Conservation (phyloP, 2,797 vertebrate genomes). For the Merluccius polli region DNA sequence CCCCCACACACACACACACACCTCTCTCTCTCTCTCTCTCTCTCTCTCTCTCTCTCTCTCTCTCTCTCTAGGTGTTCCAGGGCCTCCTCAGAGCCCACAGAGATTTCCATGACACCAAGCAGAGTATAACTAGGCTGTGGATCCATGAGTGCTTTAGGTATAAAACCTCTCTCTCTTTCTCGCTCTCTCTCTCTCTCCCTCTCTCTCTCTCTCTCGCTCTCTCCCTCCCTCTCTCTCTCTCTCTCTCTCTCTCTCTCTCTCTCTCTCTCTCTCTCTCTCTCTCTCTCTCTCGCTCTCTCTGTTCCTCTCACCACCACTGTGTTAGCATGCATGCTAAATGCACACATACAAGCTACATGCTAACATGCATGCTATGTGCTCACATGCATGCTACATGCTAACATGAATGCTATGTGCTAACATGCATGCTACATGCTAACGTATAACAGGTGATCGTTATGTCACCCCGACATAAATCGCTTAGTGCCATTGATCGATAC, state of each 20-base stretch:
- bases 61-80: slow-evolving; percentile 80
- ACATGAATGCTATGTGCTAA: too few relatives aligned
- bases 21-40: neutral
- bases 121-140: slow-evolving; percentile 75
- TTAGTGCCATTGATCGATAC: neutral
- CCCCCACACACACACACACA: neutral
- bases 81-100: slow-evolving; percentile 82
- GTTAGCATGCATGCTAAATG: too few relatives aligned
- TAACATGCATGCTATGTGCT: neutral
- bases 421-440: neutral
- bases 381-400: neutral
- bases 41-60: neutral
- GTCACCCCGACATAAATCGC: neutral
- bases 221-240: neutral
- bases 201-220: neutral
- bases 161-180: neutral
- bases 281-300: neutral
- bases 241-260: neutral
- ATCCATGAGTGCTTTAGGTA: slow-evolving; percentile 91
- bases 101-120: slow-evolving; percentile 82
- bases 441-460: neutral
- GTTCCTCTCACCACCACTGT: neutral
- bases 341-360: too few relatives aligned
- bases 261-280: neutral
- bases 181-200: neutral